Base-by-base conservation (phyloP, 2,797 vertebrate species). In the Euthynnus affinis region DNA sequence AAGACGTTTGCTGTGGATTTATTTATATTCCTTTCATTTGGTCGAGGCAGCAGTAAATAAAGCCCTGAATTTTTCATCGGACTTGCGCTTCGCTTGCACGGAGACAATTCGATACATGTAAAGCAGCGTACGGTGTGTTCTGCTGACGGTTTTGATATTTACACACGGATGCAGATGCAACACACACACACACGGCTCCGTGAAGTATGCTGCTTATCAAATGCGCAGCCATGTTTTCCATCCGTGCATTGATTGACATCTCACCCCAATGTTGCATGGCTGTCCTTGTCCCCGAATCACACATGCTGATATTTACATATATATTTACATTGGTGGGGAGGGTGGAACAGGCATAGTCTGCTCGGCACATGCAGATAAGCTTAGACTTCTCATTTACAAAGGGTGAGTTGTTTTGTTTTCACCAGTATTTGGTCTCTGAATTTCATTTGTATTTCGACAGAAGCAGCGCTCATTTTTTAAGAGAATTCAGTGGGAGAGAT, bases 1-100 rank as follows among this genome's bases (percentile, higher is more conserved):
- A 99, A 97, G 97, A 98, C 94, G 95, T 97, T 97, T 97, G 97
- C 97, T 95, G 97, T 96, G 95, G 91, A 94, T 96, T 98, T 97
- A 91, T 95, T 95, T 85, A 74, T 90, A 25, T 48, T 64, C 7
- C 58, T 37, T 37, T 66, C 70, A 6, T 20, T 13, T 2, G 10
- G 15, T 34, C 4, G 20, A 66, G 42, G 63, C 34, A 20, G 71
- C 73, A 56, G 65, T 61, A 71, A 67, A 66, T 58, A 69, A 62
- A 74, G 25, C 63, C 59, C 22, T 70, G 66, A 46, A 52, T 80
- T 55, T 83, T 77, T 56, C 58, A 60, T 74, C 52, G 27, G 46
- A 34, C 29, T 53, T 3, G 0, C 57, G 53, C 42, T 46, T 63
- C 68, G 65, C 60, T 44, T 51, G 42, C 70, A 46, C 53, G 0